Base-by-base conservation (phyloP, 2,888 invertebrate genomes). In the Parnassius mnemosyne region DNA sequence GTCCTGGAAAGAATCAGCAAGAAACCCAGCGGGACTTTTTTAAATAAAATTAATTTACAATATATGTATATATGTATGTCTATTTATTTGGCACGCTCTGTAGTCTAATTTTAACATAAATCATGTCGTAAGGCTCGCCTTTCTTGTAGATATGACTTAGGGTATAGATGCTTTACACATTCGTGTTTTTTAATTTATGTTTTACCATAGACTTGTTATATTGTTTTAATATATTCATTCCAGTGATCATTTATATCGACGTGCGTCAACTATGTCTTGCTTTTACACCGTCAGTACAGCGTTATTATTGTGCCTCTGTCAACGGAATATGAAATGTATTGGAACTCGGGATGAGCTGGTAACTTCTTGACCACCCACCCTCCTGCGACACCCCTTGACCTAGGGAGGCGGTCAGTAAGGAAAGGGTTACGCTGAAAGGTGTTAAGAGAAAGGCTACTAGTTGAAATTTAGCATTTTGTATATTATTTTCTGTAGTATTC, bases 241-340 rank as follows among this genome's bases (percentile, higher is more conserved):
- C 61, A 84, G 80, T 56, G 41, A 62, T 25, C 61, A 46, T 51
- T 3, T 61, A 64, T 11, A 63, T 83, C 80, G n/a, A 9, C 41
- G 79, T 69, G 53, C 75, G 74, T 79, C 77, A 87, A 88, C 88
- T 87, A 87, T 81, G 86, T 84, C 87, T 81, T 85, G 87, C 84
- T 85, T 84, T 85, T 87, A 84, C 87, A 86, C 84, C 80, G 78
- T 76, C 73, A 75, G 81, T 68, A 75, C 77, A 78, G 83, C 84
- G 86, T 89, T 88, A 90, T 90, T 91, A 90, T 89, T 91, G 89
- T 85, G 89, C 89, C 88, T 87, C 90, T 90, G 91, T 91, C 91
- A 89, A 88, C 90, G 90, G 90, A 91, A 91, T 90, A 91, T 91
- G 90, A 91, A 91, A 90, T 91, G 89, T 91, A 90, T 91, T 90